A percentile compares a stretch with the other conserved stretches of the same genome.
Conservation (phyloP, 2,888 invertebrate genomes). For the Carabus problematicus region DNA sequence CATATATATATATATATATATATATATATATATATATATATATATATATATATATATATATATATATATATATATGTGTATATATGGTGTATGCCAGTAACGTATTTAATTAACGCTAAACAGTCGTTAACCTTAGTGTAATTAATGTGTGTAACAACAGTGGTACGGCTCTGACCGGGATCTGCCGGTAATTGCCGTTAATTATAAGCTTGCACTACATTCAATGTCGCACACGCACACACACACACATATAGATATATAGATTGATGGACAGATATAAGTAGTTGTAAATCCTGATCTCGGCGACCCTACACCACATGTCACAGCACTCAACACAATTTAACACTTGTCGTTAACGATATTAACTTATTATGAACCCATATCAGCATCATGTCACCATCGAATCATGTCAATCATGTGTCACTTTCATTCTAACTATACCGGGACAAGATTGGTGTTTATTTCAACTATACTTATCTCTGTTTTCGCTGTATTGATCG, state of each 20-base stretch:
- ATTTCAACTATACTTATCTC: too few species aligned
- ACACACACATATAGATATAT: neutral
- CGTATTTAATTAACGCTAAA: conserved; percentile 41
- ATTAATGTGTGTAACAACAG: conserved; percentile 41
- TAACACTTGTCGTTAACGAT: too few species aligned
- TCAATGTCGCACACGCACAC: neutral
- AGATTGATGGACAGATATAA: too few species aligned
- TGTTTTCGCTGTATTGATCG: too few species aligned
- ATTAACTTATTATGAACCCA: neutral
- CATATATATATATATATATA: too few species aligned
- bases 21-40: too few species aligned
- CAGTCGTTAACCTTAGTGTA: conserved; percentile 41
- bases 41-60: too few species aligned
- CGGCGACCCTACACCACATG: too few species aligned
- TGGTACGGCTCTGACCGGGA: conserved; percentile 34
- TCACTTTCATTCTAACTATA: neutral
- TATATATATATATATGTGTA: too few species aligned
- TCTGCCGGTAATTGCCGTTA: conserved; percentile 33
- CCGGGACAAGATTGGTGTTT: too few species aligned
- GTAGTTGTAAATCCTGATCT: too few species aligned
- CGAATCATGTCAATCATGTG: neutral
- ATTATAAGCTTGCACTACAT: conserved; percentile 19
- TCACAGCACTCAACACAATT: too few species aligned
- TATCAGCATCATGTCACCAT: neutral
- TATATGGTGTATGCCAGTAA: conserved; percentile 9